Percentiles rank a stretch among this genome's conserved stretches.
Conservation (phyloP, 2,888 invertebrate genomes). For the Limnephilus rhombicus region DNA sequence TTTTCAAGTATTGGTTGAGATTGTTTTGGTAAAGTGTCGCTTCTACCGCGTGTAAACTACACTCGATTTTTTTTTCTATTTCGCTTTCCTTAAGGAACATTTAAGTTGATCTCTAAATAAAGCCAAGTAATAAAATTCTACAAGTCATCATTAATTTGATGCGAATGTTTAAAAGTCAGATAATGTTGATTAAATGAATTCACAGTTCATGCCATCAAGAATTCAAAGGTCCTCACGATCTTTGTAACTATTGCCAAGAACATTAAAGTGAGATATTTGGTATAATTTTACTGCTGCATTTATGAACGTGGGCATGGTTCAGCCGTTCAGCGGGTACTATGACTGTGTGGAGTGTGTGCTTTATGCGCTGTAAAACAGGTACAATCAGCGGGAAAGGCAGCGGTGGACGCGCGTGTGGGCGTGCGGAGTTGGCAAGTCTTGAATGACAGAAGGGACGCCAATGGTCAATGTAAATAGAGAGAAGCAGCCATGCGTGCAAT, state of each 20-base stretch:
- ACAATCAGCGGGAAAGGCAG: no score
- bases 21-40: no score
- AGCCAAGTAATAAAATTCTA: neutral
- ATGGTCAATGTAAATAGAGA: slow-evolving; percentile 49
- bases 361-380: no score
- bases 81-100: neutral
- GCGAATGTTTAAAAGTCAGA: neutral
- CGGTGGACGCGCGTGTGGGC: neutral
- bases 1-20: no score
- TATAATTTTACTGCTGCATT: no score
- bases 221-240: neutral
- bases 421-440: neutral
- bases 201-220: neutral
- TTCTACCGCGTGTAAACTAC: no score
- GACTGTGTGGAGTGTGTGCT: no score
- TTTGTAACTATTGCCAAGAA: no score
- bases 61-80: neutral
- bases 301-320: neutral
- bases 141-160: neutral
- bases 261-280: no score
- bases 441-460: slow-evolving; percentile 53
- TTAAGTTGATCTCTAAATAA: neutral
- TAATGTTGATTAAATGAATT: neutral
- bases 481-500: slow-evolving; percentile 49
- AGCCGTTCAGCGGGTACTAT: neutral